Percentiles rank a stretch among this genome's conserved stretches.
phyloP scores from a whole-genome alignment of 2,797 vertebrate species.

The Zonotrichia albicollis region DNA sequence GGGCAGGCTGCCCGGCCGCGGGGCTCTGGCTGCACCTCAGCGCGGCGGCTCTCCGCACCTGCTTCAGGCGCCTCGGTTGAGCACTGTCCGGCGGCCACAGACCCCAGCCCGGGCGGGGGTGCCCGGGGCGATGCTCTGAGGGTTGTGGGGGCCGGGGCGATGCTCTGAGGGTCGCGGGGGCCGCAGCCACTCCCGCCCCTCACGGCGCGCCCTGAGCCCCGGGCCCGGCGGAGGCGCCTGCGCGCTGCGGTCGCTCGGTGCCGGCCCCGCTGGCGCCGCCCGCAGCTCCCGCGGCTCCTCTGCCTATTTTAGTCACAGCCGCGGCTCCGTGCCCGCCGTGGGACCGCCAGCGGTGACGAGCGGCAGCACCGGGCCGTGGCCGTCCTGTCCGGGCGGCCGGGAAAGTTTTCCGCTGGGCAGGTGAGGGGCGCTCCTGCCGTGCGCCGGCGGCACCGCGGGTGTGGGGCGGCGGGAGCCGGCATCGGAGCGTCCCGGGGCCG shows the following conservation, averaged over 20 bases:
- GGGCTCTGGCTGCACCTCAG: neutral
- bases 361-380: accelerated
- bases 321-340: neutral
- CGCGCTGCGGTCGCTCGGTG: neutral
- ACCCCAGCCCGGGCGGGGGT: accelerated
- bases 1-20: neutral
- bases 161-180: neutral
- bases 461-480: neutral
- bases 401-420: neutral
- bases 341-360: neutral
- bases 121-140: neutral
- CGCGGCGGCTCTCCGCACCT: accelerated
- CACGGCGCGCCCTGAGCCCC: neutral
- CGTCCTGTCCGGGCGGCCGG: neutral
- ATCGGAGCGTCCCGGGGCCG: neutral
- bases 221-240: neutral
- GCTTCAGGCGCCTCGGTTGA: accelerated
- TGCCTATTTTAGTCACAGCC: constrained; percentile 49
- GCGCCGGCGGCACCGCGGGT: neutral
- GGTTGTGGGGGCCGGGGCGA: neutral
- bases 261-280: neutral
- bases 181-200: neutral
- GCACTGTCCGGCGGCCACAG: accelerated
- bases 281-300: neutral
- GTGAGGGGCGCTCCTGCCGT: neutral